phyloP scores from a whole-genome alignment of 2,888 invertebrate species.

The Octonoba sinensis region DNA sequence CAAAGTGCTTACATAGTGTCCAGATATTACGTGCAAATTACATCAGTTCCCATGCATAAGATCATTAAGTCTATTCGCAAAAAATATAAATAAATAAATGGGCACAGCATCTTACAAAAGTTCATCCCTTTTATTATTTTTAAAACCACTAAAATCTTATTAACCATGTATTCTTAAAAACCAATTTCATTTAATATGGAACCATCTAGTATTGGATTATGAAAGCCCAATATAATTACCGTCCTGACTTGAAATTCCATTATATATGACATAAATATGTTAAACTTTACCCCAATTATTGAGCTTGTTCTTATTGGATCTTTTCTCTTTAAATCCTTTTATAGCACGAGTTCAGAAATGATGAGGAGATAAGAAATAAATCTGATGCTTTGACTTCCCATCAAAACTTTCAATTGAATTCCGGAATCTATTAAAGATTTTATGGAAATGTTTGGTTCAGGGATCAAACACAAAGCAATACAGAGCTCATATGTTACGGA shows the following conservation, averaged over 20 bases:
- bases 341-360: too few relatives aligned
- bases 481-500: neutral
- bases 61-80: too few relatives aligned
- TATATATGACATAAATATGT: conserved; percentile 27
- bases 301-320: conserved; percentile 13
- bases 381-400: conserved; percentile 10
- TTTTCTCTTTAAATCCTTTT: conserved; percentile 27
- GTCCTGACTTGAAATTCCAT: conserved; percentile 17
- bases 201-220: conserved; percentile 13
- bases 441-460: conserved; percentile 11
- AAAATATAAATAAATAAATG: too few relatives aligned
- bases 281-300: conserved; percentile 27
- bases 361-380: conserved; percentile 1
- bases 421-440: conserved; percentile 35
- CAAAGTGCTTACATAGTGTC: too few relatives aligned
- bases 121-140: too few relatives aligned
- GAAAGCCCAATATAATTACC: conserved; percentile 40
- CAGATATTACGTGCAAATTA: too few relatives aligned
- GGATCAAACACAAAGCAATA: conserved; percentile 13
- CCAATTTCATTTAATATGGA: neutral
- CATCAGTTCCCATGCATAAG: too few relatives aligned
- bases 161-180: neutral
- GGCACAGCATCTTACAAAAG: too few relatives aligned
- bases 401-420: conserved; percentile 27
- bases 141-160: conserved; percentile 22